Percentiles rank a stretch among this genome's conserved stretches.
Evolutionary conservation across 2,888 invertebrate species (phyloP).

Genomic region (Chouioia cunea): DNA sequence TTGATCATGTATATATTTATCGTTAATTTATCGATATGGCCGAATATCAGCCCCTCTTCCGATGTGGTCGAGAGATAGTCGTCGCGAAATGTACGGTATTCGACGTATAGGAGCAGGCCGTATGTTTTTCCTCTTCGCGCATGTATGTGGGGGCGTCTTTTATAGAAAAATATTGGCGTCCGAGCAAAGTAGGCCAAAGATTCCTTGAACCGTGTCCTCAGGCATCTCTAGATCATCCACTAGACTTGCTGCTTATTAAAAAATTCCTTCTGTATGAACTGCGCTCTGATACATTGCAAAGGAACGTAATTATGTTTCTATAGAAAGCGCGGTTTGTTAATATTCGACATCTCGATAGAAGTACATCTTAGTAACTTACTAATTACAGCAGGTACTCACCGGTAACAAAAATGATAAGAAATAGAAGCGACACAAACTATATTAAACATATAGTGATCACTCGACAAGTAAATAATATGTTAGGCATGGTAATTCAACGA

Average conservation of each 20-base stretch:
- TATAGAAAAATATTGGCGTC: constrained; percentile 55
- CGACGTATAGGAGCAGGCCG: constrained; percentile 4
- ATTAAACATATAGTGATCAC: too few relatives aligned
- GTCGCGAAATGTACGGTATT: constrained; percentile 30
- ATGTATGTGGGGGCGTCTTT: not conserved
- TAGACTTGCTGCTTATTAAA: constrained; percentile 57
- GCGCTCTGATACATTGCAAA: constrained; percentile 7
- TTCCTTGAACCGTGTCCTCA: constrained; percentile 54
- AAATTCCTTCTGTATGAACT: constrained; percentile 56
- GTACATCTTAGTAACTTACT: too few relatives aligned
- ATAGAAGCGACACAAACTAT: too few relatives aligned
- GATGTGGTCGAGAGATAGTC: too few relatives aligned
- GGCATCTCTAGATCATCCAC: constrained; percentile 51
- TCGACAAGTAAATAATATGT: too few relatives aligned
- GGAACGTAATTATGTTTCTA: constrained; percentile 12
- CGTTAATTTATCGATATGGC: too few relatives aligned
- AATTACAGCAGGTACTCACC: not conserved
- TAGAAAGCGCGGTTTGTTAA: not conserved
- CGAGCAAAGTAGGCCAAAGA: constrained; percentile 53
- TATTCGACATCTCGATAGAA: not conserved
- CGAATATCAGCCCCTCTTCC: too few relatives aligned
- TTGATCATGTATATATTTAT: too few relatives aligned
- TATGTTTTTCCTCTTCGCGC: not conserved
- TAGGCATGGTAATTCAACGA: too few relatives aligned
- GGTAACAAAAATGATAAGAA: not conserved